These are phyloP conservation scores for Idaea aversata DNA, from an alignment of 2,888 invertebrate species.

Conservation along the genomic window DNA sequence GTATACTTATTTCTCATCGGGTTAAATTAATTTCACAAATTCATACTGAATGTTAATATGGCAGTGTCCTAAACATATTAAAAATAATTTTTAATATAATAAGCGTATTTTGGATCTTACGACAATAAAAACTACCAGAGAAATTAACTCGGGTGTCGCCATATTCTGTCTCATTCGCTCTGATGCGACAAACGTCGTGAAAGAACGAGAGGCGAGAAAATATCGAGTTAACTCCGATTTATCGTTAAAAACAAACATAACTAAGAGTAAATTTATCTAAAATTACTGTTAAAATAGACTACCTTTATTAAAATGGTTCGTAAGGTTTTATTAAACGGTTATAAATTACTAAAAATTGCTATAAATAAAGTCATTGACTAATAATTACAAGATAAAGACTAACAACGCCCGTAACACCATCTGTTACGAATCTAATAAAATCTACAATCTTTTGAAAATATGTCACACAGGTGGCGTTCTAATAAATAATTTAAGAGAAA, in stretches of 20 bases:
- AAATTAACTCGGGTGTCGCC: background rate
- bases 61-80: constrained; percentile 58
- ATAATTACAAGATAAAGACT: no score
- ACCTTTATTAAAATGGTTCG: constrained; percentile 3
- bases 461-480: no score
- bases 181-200: no score
- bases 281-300: constrained; percentile 25
- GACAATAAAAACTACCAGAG: constrained; percentile 9
- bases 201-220: constrained; percentile 26
- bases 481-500: no score
- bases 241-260: constrained; percentile 4
- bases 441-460: no score
- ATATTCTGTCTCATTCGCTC: background rate
- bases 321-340: background rate
- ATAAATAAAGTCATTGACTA: background rate
- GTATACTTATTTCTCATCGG: background rate
- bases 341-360: background rate
- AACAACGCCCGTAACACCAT: no score
- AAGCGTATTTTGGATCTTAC: constrained; percentile 57
- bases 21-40: background rate
- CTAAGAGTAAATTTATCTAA: constrained; percentile 35
- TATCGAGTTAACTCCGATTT: constrained; percentile 18
- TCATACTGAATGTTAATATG: constrained; percentile 47
- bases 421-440: no score
- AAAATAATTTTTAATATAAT: constrained; percentile 56